These are phyloP conservation scores for Oophaga sylvatica DNA, from an alignment of 2,797 vertebrate species.

Conservation along the genomic window DNA sequence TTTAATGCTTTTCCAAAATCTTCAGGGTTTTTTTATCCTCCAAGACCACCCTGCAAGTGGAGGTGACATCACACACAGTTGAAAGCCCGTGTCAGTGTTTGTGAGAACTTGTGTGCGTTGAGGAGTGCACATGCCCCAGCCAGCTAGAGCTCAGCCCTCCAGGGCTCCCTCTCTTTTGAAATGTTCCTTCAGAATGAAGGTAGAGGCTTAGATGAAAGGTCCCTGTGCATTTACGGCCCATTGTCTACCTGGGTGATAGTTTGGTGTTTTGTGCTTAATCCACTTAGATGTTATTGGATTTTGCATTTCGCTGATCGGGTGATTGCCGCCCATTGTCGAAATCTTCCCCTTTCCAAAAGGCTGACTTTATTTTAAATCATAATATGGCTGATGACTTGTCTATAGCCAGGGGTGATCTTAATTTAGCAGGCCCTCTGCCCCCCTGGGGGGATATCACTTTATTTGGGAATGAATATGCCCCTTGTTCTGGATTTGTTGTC, in stretches of 20 bases:
- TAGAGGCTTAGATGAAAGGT: slow-evolving; percentile 72
- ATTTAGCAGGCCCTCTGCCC: background rate
- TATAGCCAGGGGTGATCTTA: slow-evolving; percentile 37
- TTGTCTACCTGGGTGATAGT: slow-evolving; percentile 71
- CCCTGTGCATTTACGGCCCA: slow-evolving; percentile 69
- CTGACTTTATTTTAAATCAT: slow-evolving; percentile 67
- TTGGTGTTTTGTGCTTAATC: slow-evolving; percentile 74
- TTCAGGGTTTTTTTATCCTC: slow-evolving; percentile 57
- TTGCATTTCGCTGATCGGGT: slow-evolving; percentile 69
- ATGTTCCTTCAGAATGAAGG: slow-evolving; percentile 64
- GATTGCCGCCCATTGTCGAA: slow-evolving; percentile 68
- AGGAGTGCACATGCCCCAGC: slow-evolving; percentile 70
- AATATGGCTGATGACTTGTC: slow-evolving; percentile 67
- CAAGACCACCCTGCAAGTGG: slow-evolving; percentile 67
- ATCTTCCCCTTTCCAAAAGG: slow-evolving; percentile 61
- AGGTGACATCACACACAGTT: slow-evolving; percentile 70
- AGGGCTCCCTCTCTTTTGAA: slow-evolving; percentile 70
- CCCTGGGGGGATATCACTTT: slow-evolving; percentile 47
- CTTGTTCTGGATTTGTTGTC: slow-evolving; percentile 43
- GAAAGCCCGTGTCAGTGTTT: slow-evolving; percentile 69
- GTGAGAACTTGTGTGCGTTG: slow-evolving; percentile 66
- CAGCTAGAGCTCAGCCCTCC: slow-evolving; percentile 67
- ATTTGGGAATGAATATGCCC: slow-evolving; percentile 45
- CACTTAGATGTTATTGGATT: slow-evolving; percentile 74
- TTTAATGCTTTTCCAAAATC: slow-evolving; percentile 65